Base-by-base conservation (phyloP, 1,140 invertebrate genomes). In the Dendroctonus valens region DNA sequence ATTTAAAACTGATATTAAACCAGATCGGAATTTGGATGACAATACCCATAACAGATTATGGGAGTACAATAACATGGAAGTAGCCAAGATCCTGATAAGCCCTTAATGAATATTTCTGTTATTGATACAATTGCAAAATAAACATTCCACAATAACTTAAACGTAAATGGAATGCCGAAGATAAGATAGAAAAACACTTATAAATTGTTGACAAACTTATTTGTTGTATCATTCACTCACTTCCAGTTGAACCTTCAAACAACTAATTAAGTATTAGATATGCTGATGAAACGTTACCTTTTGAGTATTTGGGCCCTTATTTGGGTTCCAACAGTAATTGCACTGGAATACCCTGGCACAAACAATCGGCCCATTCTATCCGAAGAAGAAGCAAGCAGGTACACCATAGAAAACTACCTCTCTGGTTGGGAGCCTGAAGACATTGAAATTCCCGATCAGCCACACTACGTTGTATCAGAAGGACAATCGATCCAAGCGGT, bases 401-500 rank as follows among this genome's bases (percentile, higher is more conserved):
- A 9, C 40, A 49, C 59, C 4, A 48, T 48, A 38, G 46, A 60
- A n/a, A 60, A 44, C 5, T 26, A 49, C 12, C 50, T 60, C 3
- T 6, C 5, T 39, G 59, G 38, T 6, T 60, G 59, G 59, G 38
- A 46, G n/a, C 44, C 59, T 6, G 12, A 60, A 26, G 14, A 49
- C 2, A 60, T 60, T 4, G n/a, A 40, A 42, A 37, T 60, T 50
- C 44, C 59, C 7, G 46, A 60, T 11, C n/a, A 26, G 11, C 59
- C 59, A 38, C 44, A 50, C 40, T 60, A 60, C 50, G 44, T 39
- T 11, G 59, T 60, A 7, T 50, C 38, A 37, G 44, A 5, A 6
- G 44, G 59, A 37, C 44, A 60, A n/a, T 60, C 59, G 15, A 60
- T 60, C 7, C 59, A 60, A n/a, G 44, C n/a, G 5, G 59, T 60